Evolutionary conservation across 2,797 vertebrate genomes (phyloP).

Genomic region (Psittacula derbiana): DNA sequence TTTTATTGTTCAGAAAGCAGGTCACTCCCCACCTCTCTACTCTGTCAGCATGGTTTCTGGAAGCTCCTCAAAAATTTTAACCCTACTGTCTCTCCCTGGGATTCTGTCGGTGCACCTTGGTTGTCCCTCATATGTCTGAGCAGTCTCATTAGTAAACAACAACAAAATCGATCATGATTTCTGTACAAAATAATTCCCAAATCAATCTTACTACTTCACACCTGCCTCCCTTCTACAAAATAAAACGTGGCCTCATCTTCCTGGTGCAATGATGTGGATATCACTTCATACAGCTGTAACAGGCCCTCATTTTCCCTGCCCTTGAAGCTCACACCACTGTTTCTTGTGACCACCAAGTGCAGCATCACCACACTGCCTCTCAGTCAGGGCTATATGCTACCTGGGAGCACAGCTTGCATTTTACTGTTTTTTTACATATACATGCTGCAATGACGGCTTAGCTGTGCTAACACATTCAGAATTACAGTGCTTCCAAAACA

Average conservation of each 20-base stretch:
- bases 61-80: slow-evolving; percentile 2
- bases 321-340: neutral
- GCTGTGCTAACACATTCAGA: neutral
- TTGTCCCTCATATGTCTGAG: neutral
- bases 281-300: neutral
- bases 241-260: neutral
- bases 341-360: neutral
- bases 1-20: slow-evolving; percentile 39
- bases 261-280: neutral
- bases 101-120: neutral
- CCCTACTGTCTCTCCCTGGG: neutral
- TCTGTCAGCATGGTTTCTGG: slow-evolving; percentile 38
- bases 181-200: neutral
- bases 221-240: neutral
- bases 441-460: neutral
- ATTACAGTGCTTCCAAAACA: neutral
- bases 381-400: neutral
- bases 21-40: neutral
- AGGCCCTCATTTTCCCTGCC: neutral
- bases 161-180: neutral
- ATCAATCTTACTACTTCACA: neutral
- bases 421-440: neutral
- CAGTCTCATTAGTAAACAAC: neutral
- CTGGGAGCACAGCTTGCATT: rapidly evolving
- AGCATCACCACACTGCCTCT: neutral